These are phyloP conservation scores for Decapterus maruadsi DNA, from an alignment of 2,797 vertebrate genomes.

Conservation along the genomic window DNA sequence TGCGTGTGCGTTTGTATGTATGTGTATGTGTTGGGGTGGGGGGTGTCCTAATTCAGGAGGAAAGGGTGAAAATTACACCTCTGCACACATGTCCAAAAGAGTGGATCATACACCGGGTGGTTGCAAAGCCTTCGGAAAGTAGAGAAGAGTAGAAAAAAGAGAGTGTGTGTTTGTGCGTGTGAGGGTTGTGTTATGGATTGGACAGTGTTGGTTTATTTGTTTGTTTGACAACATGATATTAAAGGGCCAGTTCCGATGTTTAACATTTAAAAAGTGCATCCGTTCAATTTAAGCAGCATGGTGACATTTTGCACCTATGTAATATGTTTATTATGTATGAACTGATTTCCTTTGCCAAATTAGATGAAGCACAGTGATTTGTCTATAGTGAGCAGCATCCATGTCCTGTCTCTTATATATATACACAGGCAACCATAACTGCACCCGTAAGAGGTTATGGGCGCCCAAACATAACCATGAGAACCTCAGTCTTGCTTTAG, in stretches of 20 bases:
- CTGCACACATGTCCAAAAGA: conserved; percentile 89
- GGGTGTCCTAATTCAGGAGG: conserved; percentile 63
- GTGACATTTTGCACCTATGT: not conserved
- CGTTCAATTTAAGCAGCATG: not conserved
- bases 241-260: not conserved
- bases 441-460: not conserved
- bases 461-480: not conserved
- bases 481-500: not conserved
- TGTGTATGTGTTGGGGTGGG: conserved; percentile 8
- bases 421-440: not conserved
- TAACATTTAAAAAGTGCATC: not conserved
- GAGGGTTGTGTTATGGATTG: not conserved
- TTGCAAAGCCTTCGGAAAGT: conserved; percentile 76
- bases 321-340: not conserved
- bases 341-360: not conserved
- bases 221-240: conserved; percentile 14
- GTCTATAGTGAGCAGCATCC: not conserved
- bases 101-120: conserved; percentile 77
- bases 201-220: conserved; percentile 7
- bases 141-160: conserved; percentile 37
- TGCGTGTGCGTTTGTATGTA: conserved; percentile 25
- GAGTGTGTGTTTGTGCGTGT: conserved; percentile 66
- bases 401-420: not conserved
- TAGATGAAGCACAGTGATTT: not conserved
- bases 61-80: conserved; percentile 91